Evolutionary conservation across 2,888 invertebrate genomes (phyloP).

Genomic region (Acanthosepion esculentum): DNA sequence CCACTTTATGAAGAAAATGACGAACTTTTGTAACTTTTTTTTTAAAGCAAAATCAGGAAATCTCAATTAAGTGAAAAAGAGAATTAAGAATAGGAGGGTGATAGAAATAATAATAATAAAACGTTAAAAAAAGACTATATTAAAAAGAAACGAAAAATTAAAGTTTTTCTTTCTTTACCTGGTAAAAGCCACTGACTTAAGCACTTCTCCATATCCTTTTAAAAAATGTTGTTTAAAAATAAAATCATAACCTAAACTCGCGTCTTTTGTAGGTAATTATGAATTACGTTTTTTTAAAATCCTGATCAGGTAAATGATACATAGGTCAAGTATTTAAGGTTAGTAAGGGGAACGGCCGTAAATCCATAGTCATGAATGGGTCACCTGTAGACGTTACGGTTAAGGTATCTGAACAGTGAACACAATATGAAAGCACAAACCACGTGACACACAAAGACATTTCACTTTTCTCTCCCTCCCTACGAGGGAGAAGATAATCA

Average conservation of each 20-base stretch:
- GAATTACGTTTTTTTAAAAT: background rate
- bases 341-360: background rate
- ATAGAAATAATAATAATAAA: background rate
- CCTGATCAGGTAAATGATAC: background rate
- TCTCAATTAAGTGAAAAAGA: background rate
- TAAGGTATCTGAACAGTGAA: background rate
- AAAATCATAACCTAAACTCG: background rate
- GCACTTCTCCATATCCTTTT: background rate
- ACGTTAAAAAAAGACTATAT: background rate
- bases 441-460: background rate
- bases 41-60: too few species aligned
- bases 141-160: background rate
- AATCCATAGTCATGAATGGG: conserved; percentile 33
- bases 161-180: background rate
- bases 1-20: too few species aligned
- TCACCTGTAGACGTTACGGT: background rate
- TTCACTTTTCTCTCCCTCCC: background rate
- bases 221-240: background rate
- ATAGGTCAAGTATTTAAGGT: background rate
- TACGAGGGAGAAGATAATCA: too few species aligned
- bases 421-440: background rate
- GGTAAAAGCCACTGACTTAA: conserved; percentile 11
- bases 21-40: too few species aligned
- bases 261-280: background rate
- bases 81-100: background rate